A percentile compares a stretch with the other conserved stretches of the same genome.
phyloP scores from a whole-genome alignment of 2,888 invertebrate species.

The Drosophila nigritarsus region DNA sequence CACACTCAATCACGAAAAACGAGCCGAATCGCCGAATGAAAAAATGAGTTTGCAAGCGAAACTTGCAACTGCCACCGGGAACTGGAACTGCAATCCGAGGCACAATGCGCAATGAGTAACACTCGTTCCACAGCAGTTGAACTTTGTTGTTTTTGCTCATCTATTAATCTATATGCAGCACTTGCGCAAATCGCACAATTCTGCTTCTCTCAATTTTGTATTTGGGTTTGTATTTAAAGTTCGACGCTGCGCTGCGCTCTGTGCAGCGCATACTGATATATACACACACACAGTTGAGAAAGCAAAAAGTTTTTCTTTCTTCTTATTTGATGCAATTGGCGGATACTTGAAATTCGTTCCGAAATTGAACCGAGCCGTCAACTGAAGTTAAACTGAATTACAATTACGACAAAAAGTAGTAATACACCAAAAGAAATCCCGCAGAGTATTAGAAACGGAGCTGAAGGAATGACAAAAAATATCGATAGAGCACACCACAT shows the following conservation, averaged over 20 bases:
- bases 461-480: conserved; percentile 36
- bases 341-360: conserved; percentile 25
- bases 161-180: conserved; percentile 18
- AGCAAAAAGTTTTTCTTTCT: conserved; percentile 34
- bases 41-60: conserved; percentile 39
- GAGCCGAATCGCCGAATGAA: conserved; percentile 6
- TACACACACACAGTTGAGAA: conserved; percentile 8
- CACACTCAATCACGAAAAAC: conserved; percentile 20
- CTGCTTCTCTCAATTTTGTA: conserved; percentile 17
- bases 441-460: conserved; percentile 53
- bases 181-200: conserved; percentile 25
- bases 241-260: conserved; percentile 46
- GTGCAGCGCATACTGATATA: conserved; percentile 41
- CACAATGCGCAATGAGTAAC: conserved; percentile 14
- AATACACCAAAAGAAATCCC: conserved; percentile 53
- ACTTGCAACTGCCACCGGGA: conserved; percentile 18
- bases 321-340: conserved; percentile 38
- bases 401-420: conserved; percentile 58
- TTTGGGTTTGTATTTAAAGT: conserved; percentile 53
- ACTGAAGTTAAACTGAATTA: conserved; percentile 28
- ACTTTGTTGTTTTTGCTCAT: conserved; percentile 9
- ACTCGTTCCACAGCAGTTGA: background rate
- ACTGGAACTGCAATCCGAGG: conserved; percentile 26
- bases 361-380: background rate
- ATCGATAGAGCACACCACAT: conserved; percentile 18